Evolutionary conservation across 2,113 vertebrate species (phyloP), one percentile per base, ranked within the genome.

Genomic region (Paracanthobrama guichenoti): DNA sequence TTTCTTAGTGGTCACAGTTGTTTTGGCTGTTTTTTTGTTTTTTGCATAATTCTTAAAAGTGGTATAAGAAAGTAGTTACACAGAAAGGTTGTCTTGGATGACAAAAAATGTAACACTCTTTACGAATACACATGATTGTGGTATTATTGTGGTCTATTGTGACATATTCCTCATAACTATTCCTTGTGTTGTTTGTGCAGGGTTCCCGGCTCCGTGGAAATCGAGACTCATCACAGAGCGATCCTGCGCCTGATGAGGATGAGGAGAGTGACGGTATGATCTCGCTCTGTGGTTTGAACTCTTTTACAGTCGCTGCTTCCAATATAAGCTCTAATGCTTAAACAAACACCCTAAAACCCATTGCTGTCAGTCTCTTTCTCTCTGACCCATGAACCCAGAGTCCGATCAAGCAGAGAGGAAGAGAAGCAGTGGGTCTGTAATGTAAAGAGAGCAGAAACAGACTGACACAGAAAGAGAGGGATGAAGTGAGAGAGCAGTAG

Each of bases 211-310:
- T 96, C 73, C 95, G 97, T 18, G 97, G 96, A 88, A 97, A 99
- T 84, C 93, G 95, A 83, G 96, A 97, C 48, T 94, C 96, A 3
- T 98, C 97, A 4, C 98, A 98, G 73, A 96, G 96, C 86, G 98
- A 99, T 92, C 97, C 96, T 0, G 93, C 96, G 57, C 98, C 98
- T 79, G 97, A 96, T 3, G 97, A 96, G 44, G 98, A 99, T 22
- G 98, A 99, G 72, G 98, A 99, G 91, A 99, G 98, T 85, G 98
- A 99, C 94, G 98, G 98, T 99, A 92, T 91, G 93, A 69, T n/a
- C 74, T 31, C 88, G 42, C 24, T 39, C 64, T 53, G 64, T 67
- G 16, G 24, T 46, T 64, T 66, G 28, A 66, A 28, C 4, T 22
- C 35, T 46, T 11, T 50, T 53, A 75, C 46, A 73, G 31, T 31